These are phyloP conservation scores for Lordiphosa collinella DNA, from an alignment of 1,140 invertebrate genomes.

Conservation along the genomic window DNA sequence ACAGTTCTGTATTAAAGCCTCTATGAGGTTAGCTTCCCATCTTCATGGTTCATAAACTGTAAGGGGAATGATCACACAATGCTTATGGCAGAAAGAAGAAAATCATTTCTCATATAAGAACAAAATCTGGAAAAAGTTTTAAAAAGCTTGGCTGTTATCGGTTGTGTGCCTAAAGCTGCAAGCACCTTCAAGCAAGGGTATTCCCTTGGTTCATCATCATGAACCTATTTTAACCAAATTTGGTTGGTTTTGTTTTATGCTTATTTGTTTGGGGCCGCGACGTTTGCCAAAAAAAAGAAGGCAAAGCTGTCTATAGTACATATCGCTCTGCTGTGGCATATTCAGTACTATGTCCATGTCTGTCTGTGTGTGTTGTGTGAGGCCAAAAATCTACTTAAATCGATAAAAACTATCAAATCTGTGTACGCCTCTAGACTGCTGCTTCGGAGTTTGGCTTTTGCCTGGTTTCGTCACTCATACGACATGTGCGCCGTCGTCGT, in stretches of 20 bases:
- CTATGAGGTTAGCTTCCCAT: no score
- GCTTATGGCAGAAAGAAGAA: no score
- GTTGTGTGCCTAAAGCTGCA: no score
- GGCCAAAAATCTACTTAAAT: constrained; percentile 70
- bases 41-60: no score
- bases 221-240: constrained; percentile 8
- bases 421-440: constrained; percentile 45
- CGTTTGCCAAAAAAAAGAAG: constrained; percentile 45
- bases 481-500: constrained; percentile 59
- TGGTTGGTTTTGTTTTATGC: constrained; percentile 50
- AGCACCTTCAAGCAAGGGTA: not conserved
- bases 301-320: constrained; percentile 48
- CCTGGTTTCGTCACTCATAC: constrained; percentile 65
- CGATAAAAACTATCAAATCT: constrained; percentile 78
- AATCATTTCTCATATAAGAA: no score
- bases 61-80: no score
- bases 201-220: constrained; percentile 6
- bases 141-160: no score
- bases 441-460: constrained; percentile 23
- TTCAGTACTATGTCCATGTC: not conserved
- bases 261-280: constrained; percentile 54
- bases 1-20: no score
- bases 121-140: no score
- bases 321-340: constrained; percentile 10
- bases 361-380: constrained; percentile 25